Evolutionary conservation across 2,797 vertebrate species (phyloP).

Genomic region (Microctenopoma steveboyesi): DNA sequence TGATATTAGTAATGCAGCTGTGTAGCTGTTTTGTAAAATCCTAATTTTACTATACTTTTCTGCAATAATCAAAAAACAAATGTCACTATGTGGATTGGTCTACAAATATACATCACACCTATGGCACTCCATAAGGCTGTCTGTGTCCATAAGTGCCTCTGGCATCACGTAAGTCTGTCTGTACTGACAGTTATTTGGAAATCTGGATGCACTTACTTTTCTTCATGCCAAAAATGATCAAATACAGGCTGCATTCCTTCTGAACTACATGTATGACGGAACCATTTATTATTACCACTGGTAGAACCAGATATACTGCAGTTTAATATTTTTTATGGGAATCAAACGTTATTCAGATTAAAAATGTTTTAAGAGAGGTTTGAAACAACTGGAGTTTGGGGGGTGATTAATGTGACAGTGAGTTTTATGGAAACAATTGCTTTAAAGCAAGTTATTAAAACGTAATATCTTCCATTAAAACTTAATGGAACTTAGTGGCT

Average conservation of each 20-base stretch:
- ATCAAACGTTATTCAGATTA: conserved; percentile 20
- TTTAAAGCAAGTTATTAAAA: conserved; percentile 7
- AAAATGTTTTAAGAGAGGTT: conserved; percentile 27
- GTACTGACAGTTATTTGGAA: conserved; percentile 45
- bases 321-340: conserved; percentile 31
- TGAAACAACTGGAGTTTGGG: conserved; percentile 19
- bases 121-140: neutral
- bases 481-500: neutral
- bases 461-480: neutral
- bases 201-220: conserved; percentile 61
- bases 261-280: conserved; percentile 32
- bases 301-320: conserved; percentile 2
- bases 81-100: conserved; percentile 20
- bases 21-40: too few relatives aligned
- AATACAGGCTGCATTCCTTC: conserved; percentile 41
- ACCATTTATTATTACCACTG: conserved; percentile 40
- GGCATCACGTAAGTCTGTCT: conserved; percentile 22
- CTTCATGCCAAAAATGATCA: conserved; percentile 42
- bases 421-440: conserved; percentile 30
- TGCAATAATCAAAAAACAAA: too few relatives aligned
- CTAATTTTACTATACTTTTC: too few relatives aligned
- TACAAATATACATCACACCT: too few relatives aligned
- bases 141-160: conserved; percentile 20
- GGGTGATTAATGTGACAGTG: conserved; percentile 13
- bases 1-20: too few relatives aligned